Percentiles rank a stretch among this genome's conserved stretches.
Conservation (phyloP, 2,888 invertebrate species). For the Rhagium mordax region DNA sequence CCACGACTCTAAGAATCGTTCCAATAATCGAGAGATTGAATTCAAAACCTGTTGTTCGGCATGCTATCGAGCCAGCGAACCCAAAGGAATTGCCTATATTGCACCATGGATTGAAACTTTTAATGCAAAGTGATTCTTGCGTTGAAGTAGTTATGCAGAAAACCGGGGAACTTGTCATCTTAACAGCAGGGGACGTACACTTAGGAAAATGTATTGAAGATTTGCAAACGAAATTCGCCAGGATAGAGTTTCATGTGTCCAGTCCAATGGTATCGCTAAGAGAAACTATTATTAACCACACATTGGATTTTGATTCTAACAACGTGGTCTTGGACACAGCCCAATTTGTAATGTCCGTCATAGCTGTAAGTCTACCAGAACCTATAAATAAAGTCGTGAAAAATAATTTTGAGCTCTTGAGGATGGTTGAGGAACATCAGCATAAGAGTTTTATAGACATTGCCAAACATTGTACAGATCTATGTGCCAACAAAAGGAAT, state of each 20-base stretch:
- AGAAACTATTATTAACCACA: slow-evolving; percentile 89
- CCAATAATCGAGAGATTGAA: slow-evolving; percentile 89
- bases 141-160: slow-evolving; percentile 92
- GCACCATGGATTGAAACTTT: slow-evolving; percentile 83
- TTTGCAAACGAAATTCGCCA: slow-evolving; percentile 85
- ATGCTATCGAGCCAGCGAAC: slow-evolving; percentile 91
- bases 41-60: slow-evolving; percentile 89
- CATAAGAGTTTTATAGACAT: slow-evolving; percentile 59
- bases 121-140: slow-evolving; percentile 96
- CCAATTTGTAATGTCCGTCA: slow-evolving; percentile 75
- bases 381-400: slow-evolving; percentile 82
- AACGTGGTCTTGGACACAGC: slow-evolving; percentile 45
- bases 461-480: slow-evolving; percentile 54
- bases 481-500: neutral
- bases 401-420: slow-evolving; percentile 80
- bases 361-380: slow-evolving; percentile 84
- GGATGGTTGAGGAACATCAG: slow-evolving; percentile 72
- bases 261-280: slow-evolving; percentile 96
- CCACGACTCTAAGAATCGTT: slow-evolving; percentile 85
- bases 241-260: slow-evolving; percentile 91
- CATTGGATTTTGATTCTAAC: slow-evolving; percentile 74
- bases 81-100: slow-evolving; percentile 84
- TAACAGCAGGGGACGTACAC: slow-evolving; percentile 98
- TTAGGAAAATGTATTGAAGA: slow-evolving; percentile 96
- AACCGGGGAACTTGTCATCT: slow-evolving; percentile 94